These are phyloP conservation scores for Perdita meconis DNA, from an alignment of 2,888 invertebrate genomes.

Conservation along the genomic window DNA sequence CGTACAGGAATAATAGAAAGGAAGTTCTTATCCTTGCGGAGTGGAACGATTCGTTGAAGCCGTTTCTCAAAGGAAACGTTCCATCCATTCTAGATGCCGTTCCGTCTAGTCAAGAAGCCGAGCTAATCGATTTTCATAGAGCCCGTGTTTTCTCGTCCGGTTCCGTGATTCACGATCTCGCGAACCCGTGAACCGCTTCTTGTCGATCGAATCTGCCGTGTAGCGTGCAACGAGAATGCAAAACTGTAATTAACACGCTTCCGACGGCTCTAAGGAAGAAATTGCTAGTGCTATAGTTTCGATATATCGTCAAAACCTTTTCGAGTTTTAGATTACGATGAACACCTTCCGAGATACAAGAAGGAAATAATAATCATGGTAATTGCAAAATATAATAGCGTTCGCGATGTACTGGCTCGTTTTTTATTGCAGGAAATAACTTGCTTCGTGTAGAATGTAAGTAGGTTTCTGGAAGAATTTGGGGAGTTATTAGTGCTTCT, in stretches of 20 bases:
- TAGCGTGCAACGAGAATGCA: slow-evolving; percentile 19
- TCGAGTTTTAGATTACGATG: not conserved
- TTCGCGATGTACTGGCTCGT: slow-evolving; percentile 18
- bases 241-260: slow-evolving; percentile 39
- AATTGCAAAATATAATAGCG: slow-evolving; percentile 17
- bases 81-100: slow-evolving; percentile 30
- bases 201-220: slow-evolving; percentile 20
- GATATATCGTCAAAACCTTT: not conserved
- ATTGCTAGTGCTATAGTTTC: not conserved
- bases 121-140: slow-evolving; percentile 25
- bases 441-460: not conserved
- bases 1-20: slow-evolving; percentile 17
- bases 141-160: not conserved
- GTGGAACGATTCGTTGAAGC: slow-evolving; percentile 41
- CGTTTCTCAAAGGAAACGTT: slow-evolving; percentile 41
- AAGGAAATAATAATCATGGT: slow-evolving; percentile 14
- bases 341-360: slow-evolving; percentile 8
- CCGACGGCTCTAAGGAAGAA: slow-evolving; percentile 43
- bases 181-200: not conserved
- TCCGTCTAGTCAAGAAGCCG: slow-evolving; percentile 14
- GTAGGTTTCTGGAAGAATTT: no score
- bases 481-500: no score
- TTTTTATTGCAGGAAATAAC: not conserved
- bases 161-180: slow-evolving; percentile 25
- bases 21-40: slow-evolving; percentile 29